Base-by-base conservation (phyloP, 2,113 vertebrate species). In the Sphaerodactylus townsendi region DNA sequence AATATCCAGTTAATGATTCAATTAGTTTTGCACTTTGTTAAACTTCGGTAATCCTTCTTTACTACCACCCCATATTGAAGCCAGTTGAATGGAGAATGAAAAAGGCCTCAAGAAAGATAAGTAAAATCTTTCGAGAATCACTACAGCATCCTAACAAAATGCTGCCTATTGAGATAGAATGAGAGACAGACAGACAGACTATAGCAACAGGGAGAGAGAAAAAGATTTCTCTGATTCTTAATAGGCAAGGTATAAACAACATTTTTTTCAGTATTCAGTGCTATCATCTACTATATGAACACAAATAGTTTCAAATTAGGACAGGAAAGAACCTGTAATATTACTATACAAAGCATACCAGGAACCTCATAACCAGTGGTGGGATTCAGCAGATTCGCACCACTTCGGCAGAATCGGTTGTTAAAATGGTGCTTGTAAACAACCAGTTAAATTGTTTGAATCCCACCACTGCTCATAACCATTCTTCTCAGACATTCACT, bases 1-100 rank as follows among this genome's bases (percentile, higher is more conserved):
- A 97, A 97, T 96, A 91, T 95, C 81, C 91, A 93, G 93, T 95
- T 97, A 97, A 98, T 95, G 92, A 96, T 96, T 96, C 94, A 96
- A 96, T 95, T 96, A 95, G 94, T 93, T 97, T 96, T 95, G 94
- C 95, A 95, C 91, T 96, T 94, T 88, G 94, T 94, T 94, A 93
- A 93, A 93, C 93, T 94, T 94, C 90, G 93, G 94, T 96, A 97
- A 97, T 97, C 96, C 94, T 89, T 95, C 94, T 96, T 95, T 96
- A 84, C 90, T 87, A 80, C 85, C n/a, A 90, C 83, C 85, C 77
- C 64, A 90, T 89, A 86, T 79, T 93, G 91, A 94, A 95, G 39
- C 8, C 46, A 82, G 71, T 89, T 94, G 91, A 96, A 95, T 93
- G 86, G 87, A 92, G 93, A 94, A 93, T 84, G 89, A 81, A 93